Evolutionary conservation across 2,888 invertebrate genomes (phyloP).

Genomic region (Empis stercorea): DNA sequence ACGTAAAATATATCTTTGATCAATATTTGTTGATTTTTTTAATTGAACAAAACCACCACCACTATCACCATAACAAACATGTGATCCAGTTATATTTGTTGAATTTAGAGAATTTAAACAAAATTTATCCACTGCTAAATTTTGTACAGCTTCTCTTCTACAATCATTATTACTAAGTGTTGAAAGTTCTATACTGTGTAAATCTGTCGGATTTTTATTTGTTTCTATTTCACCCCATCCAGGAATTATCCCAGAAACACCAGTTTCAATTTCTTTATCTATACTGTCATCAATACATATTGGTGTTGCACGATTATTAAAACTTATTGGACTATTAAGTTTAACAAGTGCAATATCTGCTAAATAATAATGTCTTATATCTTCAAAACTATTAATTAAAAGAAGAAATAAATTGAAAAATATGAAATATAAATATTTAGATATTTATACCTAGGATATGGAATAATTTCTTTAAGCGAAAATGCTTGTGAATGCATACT

Average conservation of each 20-base stretch:
- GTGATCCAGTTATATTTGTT: not conserved
- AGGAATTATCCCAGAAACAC: conserved; percentile 2
- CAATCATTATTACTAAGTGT: conserved; percentile 6
- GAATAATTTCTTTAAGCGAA: too few relatives aligned
- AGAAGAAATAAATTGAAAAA: too few relatives aligned
- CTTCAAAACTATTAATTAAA: too few relatives aligned
- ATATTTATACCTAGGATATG: too few relatives aligned
- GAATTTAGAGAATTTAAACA: not conserved
- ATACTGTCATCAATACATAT: not conserved
- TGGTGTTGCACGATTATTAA: not conserved
- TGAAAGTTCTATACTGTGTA: conserved; percentile 5
- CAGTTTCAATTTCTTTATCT: not conserved
- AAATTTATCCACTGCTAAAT: conserved; percentile 6
- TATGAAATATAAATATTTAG: too few relatives aligned
- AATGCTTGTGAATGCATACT: too few relatives aligned
- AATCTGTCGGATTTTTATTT: not conserved
- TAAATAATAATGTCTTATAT: too few relatives aligned
- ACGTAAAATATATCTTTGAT: not conserved
- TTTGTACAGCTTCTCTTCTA: not conserved
- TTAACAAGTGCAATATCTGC: not conserved
- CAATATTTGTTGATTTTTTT: not conserved
- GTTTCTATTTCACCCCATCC: conserved; percentile 8
- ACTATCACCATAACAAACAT: conserved; percentile 8
- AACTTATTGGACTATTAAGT: not conserved
- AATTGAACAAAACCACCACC: conserved; percentile 5